Percentiles rank a stretch among this genome's conserved stretches.
phyloP scores from a whole-genome alignment of 2,113 vertebrate genomes.

The Zapornia atra region DNA sequence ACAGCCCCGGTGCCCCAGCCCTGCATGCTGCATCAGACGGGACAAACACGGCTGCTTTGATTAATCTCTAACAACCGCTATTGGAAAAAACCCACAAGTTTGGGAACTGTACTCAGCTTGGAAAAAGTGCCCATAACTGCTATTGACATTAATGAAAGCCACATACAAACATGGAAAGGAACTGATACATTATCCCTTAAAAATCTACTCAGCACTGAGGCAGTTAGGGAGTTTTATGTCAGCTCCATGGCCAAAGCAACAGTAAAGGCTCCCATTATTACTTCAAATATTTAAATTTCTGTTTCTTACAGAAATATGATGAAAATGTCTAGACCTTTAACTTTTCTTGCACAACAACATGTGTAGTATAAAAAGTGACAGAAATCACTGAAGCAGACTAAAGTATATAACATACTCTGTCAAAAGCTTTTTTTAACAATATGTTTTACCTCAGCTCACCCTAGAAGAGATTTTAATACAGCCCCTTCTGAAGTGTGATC shows the following conservation, averaged over 20 bases:
- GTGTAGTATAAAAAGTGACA: constrained; percentile 40
- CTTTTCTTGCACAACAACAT: constrained; percentile 6
- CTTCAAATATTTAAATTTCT: constrained; percentile 68
- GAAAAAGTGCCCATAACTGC: not conserved
- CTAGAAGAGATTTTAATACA: constrained; percentile 60
- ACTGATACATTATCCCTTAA: constrained; percentile 49
- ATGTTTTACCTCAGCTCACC: constrained; percentile 61
- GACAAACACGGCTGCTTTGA: not conserved
- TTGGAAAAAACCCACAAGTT: not conserved
- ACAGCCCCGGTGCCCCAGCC: not conserved
- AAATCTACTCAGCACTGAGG: constrained; percentile 15
- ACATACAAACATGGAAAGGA: not conserved
- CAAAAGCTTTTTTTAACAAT: constrained; percentile 59
- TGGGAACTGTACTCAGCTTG: not conserved
- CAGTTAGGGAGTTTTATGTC: constrained; percentile 59
- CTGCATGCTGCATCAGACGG: rapidly evolving
- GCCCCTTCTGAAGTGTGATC: constrained; percentile 54
- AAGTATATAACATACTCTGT: constrained; percentile 60
- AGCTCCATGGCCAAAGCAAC: constrained; percentile 56
- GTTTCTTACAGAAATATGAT: constrained; percentile 56
- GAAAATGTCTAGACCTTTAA: constrained; percentile 60
- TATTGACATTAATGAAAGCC: not conserved
- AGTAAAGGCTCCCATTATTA: constrained; percentile 58
- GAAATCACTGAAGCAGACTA: constrained; percentile 58
- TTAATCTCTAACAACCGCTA: not conserved